A percentile compares a stretch with the other conserved stretches of the same genome.
These are phyloP conservation scores for Clamator glandarius DNA, from an alignment of 2,797 vertebrate genomes.

Conservation along the genomic window DNA sequence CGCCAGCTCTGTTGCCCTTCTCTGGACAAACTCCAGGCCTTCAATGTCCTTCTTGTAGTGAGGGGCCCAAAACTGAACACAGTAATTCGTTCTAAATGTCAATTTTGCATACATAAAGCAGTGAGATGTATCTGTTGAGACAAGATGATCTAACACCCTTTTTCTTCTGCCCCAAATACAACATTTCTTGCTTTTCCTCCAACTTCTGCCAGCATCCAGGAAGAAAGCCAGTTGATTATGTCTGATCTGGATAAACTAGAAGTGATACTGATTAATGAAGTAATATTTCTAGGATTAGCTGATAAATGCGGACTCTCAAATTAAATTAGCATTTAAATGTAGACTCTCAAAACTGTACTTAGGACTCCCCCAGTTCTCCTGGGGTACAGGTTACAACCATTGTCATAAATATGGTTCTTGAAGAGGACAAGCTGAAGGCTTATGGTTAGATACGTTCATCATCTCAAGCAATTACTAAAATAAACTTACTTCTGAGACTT, in stretches of 20 bases:
- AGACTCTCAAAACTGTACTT: not conserved
- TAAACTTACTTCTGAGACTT: too few species aligned
- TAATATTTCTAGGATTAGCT: constrained; percentile 12
- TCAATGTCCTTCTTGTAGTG: too few species aligned
- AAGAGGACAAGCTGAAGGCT: too few species aligned
- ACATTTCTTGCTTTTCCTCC: not conserved
- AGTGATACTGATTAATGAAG: not conserved
- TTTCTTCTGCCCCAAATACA: not conserved
- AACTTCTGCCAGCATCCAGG: not conserved
- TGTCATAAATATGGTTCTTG: too few species aligned
- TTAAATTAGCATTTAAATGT: not conserved
- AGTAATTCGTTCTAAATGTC: not conserved
- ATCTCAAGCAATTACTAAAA: too few species aligned
- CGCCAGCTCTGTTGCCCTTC: too few species aligned
- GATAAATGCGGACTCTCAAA: too few species aligned
- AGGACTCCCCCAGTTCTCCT: not conserved
- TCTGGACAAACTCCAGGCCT: too few species aligned
- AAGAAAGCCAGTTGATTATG: not conserved
- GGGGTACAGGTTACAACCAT: not conserved
- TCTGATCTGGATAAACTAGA: constrained; percentile 6
- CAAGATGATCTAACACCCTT: not conserved
- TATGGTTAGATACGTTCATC: too few species aligned
- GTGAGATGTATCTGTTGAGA: not conserved
- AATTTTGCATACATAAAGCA: not conserved
- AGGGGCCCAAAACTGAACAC: too few species aligned